A percentile compares a stretch with the other conserved stretches of the same genome.
Conservation (phyloP, 1,140 invertebrate species). For the Pseudomyrmex concolor region DNA sequence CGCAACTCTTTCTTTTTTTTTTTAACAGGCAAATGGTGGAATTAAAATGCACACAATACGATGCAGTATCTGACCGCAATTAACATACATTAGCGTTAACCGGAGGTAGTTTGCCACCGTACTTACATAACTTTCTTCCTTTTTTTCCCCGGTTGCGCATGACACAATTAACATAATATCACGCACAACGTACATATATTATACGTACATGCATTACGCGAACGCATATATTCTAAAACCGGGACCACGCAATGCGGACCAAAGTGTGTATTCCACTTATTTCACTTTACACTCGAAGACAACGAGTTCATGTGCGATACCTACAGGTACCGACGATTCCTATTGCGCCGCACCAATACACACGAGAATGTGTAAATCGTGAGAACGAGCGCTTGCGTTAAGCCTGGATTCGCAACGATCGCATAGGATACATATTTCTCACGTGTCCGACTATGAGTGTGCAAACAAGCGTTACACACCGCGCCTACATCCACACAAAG, state of each 20-base stretch:
- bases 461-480: neutral
- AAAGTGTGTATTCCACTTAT: neutral
- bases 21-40: neutral
- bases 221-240: slow-evolving; percentile 14
- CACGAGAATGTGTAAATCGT: neutral
- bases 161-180: slow-evolving; percentile 21
- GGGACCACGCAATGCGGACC: neutral
- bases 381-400: slow-evolving; percentile 21
- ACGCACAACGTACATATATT: slow-evolving; percentile 20
- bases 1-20: neutral
- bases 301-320: neutral
- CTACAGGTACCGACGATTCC: slow-evolving; percentile 7
- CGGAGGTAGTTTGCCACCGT: slow-evolving; percentile 1
- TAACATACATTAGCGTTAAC: slow-evolving; percentile 36
- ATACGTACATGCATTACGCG: neutral
- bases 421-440: neutral
- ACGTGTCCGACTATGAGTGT: neutral
- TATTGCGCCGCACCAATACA: neutral
- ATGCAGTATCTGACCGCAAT: slow-evolving; percentile 19
- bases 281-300: neutral
- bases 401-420: slow-evolving; percentile 11
- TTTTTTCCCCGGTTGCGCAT: neutral
- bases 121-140: slow-evolving; percentile 1
- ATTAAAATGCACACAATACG: slow-evolving; percentile 33
- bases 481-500: neutral